Evolutionary conservation across 2,888 invertebrate species (phyloP).

Genomic region (Aproaerema taeniolella): DNA sequence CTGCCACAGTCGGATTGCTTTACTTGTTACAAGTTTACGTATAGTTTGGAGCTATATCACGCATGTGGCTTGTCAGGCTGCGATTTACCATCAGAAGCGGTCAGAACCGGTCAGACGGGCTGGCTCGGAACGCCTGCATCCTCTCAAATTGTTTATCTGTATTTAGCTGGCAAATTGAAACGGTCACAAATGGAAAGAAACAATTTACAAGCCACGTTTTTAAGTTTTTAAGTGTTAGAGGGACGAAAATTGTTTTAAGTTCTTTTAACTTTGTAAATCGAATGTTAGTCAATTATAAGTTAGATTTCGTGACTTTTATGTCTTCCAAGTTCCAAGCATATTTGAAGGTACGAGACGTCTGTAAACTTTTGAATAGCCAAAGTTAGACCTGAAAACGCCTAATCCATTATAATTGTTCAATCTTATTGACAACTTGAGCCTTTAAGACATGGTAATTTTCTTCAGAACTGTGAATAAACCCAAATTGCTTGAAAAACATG

Average conservation of each 20-base stretch:
- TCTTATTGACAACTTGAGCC: too few relatives aligned
- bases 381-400: too few relatives aligned
- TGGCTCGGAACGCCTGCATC: conserved; percentile 45
- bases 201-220: conserved; percentile 11
- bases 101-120: conserved; percentile 67
- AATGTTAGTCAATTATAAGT: neutral
- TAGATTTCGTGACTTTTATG: too few relatives aligned
- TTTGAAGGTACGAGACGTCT: too few relatives aligned
- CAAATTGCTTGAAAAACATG: neutral
- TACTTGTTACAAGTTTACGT: conserved; percentile 23
- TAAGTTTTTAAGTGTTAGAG: too few relatives aligned
- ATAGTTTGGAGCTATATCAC: conserved; percentile 12
- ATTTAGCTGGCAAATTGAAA: conserved; percentile 53
- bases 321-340: too few relatives aligned
- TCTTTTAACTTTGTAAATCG: neutral
- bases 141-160: conserved; percentile 55
- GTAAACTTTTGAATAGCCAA: too few relatives aligned
- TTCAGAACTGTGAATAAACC: too few relatives aligned
- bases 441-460: too few relatives aligned
- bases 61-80: conserved; percentile 54
- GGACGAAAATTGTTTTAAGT: too few relatives aligned
- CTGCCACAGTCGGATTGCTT: conserved; percentile 20
- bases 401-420: too few relatives aligned
- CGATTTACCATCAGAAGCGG: conserved; percentile 70
- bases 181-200: conserved; percentile 21